phyloP scores from a whole-genome alignment of 2,797 vertebrate genomes.

The Gambelia wislizenii region DNA sequence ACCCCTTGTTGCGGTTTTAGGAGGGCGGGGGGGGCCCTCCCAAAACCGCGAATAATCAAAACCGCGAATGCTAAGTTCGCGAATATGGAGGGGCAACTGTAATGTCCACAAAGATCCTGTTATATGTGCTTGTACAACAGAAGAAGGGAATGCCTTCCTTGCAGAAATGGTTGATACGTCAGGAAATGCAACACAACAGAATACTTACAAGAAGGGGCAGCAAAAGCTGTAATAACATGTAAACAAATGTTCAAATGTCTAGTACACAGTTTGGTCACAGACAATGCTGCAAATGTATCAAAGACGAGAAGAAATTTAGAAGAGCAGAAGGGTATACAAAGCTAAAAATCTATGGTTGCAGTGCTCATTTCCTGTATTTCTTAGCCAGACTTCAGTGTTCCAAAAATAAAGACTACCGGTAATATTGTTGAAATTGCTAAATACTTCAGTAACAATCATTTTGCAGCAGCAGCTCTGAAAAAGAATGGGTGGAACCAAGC shows the following conservation, averaged over 20 bases:
- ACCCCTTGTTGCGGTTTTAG: too few relatives aligned
- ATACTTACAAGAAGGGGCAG: constrained; percentile 19
- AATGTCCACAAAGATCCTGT: constrained; percentile 37
- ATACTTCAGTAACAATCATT: neutral
- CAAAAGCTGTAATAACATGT: constrained; percentile 3
- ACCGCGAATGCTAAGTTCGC: too few relatives aligned
- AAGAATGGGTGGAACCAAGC: neutral
- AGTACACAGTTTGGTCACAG: neutral
- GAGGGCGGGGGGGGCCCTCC: too few relatives aligned
- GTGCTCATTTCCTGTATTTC: too few relatives aligned
- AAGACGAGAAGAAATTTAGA: constrained; percentile 14
- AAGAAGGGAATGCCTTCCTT: neutral
- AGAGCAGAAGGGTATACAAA: neutral
- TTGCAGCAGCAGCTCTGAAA: neutral
- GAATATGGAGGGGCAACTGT: too few relatives aligned
- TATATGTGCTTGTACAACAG: constrained; percentile 23
- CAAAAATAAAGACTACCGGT: constrained; percentile 22
- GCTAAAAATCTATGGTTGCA: neutral
- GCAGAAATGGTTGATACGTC: constrained; percentile 24
- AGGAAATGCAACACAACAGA: constrained; percentile 32
- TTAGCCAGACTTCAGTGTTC: neutral
- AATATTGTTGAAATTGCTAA: neutral
- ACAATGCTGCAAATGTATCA: constrained; percentile 2
- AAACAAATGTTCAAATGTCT: neutral
- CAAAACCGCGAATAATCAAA: too few relatives aligned